phyloP scores from a whole-genome alignment of 2,888 invertebrate species.

The Amblyteles armatorius region DNA sequence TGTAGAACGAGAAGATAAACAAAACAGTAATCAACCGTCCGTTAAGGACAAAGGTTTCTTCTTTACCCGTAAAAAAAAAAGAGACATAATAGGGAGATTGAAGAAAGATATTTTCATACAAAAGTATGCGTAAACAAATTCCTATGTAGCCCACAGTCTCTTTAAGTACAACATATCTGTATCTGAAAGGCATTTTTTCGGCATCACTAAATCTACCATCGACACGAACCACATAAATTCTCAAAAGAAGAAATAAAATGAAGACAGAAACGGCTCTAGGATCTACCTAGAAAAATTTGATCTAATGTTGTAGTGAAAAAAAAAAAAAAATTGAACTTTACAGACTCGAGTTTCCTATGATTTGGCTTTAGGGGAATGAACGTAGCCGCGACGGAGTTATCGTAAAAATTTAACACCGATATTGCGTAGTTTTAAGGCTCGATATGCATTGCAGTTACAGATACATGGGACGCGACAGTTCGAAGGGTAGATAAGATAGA shows the following conservation, averaged over 20 bases:
- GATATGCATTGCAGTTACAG: conserved; percentile 78
- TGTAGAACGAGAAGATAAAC: conserved; percentile 17
- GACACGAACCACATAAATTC: conserved; percentile 19
- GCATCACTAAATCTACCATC: conserved; percentile 2
- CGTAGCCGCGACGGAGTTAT: not conserved
- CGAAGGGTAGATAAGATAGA: conserved; percentile 40
- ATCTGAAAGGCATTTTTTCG: conserved; percentile 75
- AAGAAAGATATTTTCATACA: conserved; percentile 54
- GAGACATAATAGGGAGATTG: not conserved
- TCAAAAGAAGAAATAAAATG: conserved; percentile 22
- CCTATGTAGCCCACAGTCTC: conserved; percentile 78
- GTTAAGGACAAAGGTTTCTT: not conserved
- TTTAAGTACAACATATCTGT: conserved; percentile 82
- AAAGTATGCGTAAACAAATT: conserved; percentile 68
- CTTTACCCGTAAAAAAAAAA: conserved; percentile 14
- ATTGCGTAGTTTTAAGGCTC: conserved; percentile 41
- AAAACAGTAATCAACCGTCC: conserved; percentile 17
- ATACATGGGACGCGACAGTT: conserved; percentile 75
- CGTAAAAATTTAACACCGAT: not conserved
- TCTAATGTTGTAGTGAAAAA: not conserved
- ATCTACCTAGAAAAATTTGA: not conserved
- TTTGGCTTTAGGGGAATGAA: not conserved
- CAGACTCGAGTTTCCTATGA: not conserved
- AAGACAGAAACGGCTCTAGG: conserved; percentile 12
- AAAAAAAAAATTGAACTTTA: not conserved